Percentiles rank a stretch among this genome's conserved stretches.
phyloP scores from a whole-genome alignment of 2,888 invertebrate genomes.

The Clunio marinus region DNA sequence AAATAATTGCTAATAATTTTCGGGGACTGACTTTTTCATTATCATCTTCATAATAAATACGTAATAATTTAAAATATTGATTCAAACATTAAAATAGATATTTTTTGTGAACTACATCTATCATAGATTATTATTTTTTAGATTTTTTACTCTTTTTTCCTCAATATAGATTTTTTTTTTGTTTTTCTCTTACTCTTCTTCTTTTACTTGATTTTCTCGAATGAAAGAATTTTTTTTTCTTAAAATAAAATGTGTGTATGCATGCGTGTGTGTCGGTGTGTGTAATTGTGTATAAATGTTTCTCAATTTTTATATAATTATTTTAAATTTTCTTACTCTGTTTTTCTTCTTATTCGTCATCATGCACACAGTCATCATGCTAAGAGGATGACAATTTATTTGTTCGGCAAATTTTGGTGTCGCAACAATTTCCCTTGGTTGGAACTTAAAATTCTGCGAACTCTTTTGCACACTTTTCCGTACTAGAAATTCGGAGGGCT shows the following conservation, averaged over 20 bases:
- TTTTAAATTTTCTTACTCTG: slow-evolving; percentile 36
- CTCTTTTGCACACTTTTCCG: slow-evolving; percentile 99
- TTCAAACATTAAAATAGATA: slow-evolving; percentile 38
- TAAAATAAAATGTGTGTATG: slow-evolving; percentile 15
- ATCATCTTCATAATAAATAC: slow-evolving; percentile 37
- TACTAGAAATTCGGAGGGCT: slow-evolving; percentile 94
- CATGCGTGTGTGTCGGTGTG: slow-evolving; percentile 20
- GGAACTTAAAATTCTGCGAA: slow-evolving; percentile 90
- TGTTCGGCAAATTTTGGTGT: slow-evolving; percentile 30
- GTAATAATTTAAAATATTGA: slow-evolving; percentile 38
- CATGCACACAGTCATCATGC: neutral
- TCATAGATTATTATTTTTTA: slow-evolving; percentile 32
- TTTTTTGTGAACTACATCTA: slow-evolving; percentile 37
- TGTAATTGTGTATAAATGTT: slow-evolving; percentile 7
- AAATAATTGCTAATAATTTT: slow-evolving; percentile 29
- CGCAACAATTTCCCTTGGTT: neutral
- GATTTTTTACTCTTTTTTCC: slow-evolving; percentile 15
- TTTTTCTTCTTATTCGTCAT: slow-evolving; percentile 31
- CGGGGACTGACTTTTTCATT: slow-evolving; percentile 32
- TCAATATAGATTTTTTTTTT: slow-evolving; percentile 32
- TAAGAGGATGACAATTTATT: slow-evolving; percentile 4
- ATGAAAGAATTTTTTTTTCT: slow-evolving; percentile 27
- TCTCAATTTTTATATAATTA: slow-evolving; percentile 22
- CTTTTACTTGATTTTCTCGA: slow-evolving; percentile 21
- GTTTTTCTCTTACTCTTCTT: no score